Base-by-base conservation (phyloP, 2,797 vertebrate species). In the Vespertilio murinus region DNA sequence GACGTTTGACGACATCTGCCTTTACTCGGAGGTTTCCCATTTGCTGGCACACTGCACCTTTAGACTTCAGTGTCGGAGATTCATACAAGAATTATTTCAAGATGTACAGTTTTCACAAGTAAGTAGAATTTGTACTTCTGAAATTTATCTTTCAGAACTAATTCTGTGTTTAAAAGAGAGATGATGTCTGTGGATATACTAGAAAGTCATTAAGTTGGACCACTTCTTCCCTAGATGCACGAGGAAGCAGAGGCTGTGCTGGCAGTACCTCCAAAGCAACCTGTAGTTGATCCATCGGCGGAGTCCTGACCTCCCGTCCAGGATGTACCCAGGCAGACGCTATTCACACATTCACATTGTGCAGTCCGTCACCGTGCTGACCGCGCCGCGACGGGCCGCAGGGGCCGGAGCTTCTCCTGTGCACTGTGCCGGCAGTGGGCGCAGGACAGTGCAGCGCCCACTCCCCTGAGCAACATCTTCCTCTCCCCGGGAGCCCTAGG, bases 31-130 rank as follows among this genome's bases (percentile, higher is more conserved):
- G 98, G 99, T 99, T 64, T 99, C 99, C 59, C 98, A 99, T 97
- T 98, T 99, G 96, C 97, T 99, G 97, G 98, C 99, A 74, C 99
- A 99, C 96, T 99, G 99, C 97, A 99, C 99, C 83, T 99, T 99
- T 97, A 99, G 99, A 90, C 98, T 99, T 93, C 98, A 99, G 2
- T 99, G 99, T 25, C 98, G 99, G 88, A 99, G 99, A 81, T 99
- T 99, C 98, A 99, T 99, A 97, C 99, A 99, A 97, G 99, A 99
- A 93, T 98, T 99, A 20, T 99, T 99, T 98, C 99, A 99, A 93
- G 99, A 99, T 90, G 99, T 99, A 95, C 99, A 99, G 95, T 99
- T 99, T 98, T 98, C 99, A 98, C 99, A 99, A 96, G 99, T 99
- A 98, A 98, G 98, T 23, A 88, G 33, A 65, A 71, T 73, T 61